These are phyloP conservation scores for Drosophila miranda DNA, from an alignment of 1,140 invertebrate genomes.

Conservation along the genomic window DNA sequence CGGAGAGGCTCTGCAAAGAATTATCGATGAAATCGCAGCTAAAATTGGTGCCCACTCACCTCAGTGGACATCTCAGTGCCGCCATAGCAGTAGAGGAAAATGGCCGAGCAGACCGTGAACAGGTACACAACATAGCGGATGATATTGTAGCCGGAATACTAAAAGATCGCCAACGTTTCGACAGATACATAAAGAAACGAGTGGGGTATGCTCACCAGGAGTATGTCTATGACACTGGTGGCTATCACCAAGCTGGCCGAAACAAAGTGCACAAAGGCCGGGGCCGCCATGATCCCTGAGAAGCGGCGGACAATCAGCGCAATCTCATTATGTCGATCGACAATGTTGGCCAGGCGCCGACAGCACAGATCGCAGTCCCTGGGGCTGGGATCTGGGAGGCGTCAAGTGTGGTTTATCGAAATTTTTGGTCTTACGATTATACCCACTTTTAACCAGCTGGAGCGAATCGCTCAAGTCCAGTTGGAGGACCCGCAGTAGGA, in stretches of 20 bases:
- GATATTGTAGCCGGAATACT: slow-evolving; percentile 64
- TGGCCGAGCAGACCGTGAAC: slow-evolving; percentile 39
- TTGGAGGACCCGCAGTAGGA: slow-evolving; percentile 33
- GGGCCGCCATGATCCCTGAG: slow-evolving; percentile 53
- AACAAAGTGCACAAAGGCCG: slow-evolving; percentile 58
- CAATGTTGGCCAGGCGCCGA: slow-evolving; percentile 36
- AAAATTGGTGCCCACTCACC: slow-evolving; percentile 11
- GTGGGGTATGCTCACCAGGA: slow-evolving; percentile 33
- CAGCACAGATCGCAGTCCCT: slow-evolving; percentile 30
- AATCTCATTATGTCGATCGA: slow-evolving; percentile 64
- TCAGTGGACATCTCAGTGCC: slow-evolving; percentile 55
- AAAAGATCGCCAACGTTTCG: no score
- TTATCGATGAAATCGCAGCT: neutral
- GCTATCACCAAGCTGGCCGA: slow-evolving; percentile 63
- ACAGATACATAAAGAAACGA: no score
- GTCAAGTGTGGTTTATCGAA: neutral
- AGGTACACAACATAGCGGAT: slow-evolving; percentile 63
- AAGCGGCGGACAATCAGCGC: slow-evolving; percentile 49
- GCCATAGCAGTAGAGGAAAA: slow-evolving; percentile 60
- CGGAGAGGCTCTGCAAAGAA: slow-evolving; percentile 40
- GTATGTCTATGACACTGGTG: slow-evolving; percentile 64
- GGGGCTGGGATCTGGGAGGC: slow-evolving; percentile 18
- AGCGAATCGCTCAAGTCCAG: slow-evolving; percentile 43
- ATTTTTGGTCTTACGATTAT: neutral
- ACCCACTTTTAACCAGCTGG: slow-evolving; percentile 10